phyloP scores from a whole-genome alignment of 2,113 vertebrate genomes.

The Mormyrus lacerda region DNA sequence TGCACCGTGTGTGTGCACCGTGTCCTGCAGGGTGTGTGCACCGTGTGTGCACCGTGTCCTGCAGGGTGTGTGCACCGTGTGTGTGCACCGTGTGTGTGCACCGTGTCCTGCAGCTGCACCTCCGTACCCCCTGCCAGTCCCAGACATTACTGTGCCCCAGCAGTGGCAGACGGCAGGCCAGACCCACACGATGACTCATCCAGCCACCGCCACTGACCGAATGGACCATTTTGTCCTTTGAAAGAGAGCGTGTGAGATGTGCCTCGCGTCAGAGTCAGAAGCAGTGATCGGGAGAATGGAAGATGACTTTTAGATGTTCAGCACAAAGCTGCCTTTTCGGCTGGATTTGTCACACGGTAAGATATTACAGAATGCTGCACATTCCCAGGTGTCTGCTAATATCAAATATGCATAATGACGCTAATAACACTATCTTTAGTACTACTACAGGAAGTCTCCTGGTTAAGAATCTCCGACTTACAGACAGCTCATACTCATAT shows the following conservation, averaged over 20 bases:
- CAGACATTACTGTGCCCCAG: background rate
- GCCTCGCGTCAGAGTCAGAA: background rate
- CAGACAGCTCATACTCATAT: background rate
- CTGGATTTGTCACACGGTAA: background rate
- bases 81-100: background rate
- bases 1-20: background rate
- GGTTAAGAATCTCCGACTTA: background rate
- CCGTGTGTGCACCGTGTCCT: no score
- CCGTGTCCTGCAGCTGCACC: background rate
- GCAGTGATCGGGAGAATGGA: background rate
- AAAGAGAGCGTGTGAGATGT: background rate
- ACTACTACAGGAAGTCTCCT: background rate
- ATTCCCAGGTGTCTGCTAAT: background rate
- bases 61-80: no score
- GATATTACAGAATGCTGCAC: background rate
- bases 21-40: no score
- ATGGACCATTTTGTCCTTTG: background rate
- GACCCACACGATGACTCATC: conserved; percentile 1
- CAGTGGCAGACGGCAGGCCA: background rate
- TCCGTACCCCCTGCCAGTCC: no score
- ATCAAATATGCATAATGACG: background rate
- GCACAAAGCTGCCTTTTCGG: background rate
- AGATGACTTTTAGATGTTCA: background rate
- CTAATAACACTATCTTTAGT: background rate
- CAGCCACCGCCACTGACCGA: background rate